phyloP scores from a whole-genome alignment of 2,797 vertebrate species.

The Gymnocypris eckloni region DNA sequence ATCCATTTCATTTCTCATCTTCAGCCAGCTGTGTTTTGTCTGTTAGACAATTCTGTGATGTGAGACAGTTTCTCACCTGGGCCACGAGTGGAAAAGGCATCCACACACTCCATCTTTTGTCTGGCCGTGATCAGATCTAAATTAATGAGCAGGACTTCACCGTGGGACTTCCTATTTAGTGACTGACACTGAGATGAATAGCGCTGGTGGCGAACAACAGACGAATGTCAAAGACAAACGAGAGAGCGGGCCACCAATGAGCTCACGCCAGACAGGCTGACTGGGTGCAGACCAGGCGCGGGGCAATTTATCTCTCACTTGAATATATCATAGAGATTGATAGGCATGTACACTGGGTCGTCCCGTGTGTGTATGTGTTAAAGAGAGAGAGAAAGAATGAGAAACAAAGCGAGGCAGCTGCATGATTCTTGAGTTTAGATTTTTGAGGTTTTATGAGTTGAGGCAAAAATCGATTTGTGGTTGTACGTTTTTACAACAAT shows the following conservation, averaged over 20 bases:
- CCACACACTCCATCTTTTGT: slow-evolving; percentile 36
- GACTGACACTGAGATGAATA: slow-evolving; percentile 75
- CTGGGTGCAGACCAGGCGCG: slow-evolving; percentile 50
- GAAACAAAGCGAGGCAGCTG: slow-evolving; percentile 20
- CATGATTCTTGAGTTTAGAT: not conserved
- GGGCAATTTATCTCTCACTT: slow-evolving; percentile 73
- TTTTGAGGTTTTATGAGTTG: slow-evolving; percentile 18
- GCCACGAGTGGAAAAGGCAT: slow-evolving; percentile 14
- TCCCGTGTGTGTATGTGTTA: slow-evolving; percentile 38
- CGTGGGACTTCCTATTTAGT: slow-evolving; percentile 58
- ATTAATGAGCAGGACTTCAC: slow-evolving; percentile 58
- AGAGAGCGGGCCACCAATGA: slow-evolving; percentile 70
- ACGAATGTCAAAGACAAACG: slow-evolving; percentile 76
- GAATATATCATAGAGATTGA: slow-evolving; percentile 71
- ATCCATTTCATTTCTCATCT: not conserved
- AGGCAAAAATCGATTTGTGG: slow-evolving; percentile 17
- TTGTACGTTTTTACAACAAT: slow-evolving; percentile 18
- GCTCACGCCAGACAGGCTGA: slow-evolving; percentile 61
- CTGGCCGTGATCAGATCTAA: slow-evolving; percentile 54
- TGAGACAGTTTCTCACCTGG: slow-evolving; percentile 34
- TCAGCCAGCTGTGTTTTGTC: slow-evolving; percentile 27
- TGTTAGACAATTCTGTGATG: slow-evolving; percentile 12
- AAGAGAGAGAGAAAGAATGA: slow-evolving; percentile 9
- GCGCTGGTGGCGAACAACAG: slow-evolving; percentile 59
- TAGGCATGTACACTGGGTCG: slow-evolving; percentile 64